Base-by-base conservation (phyloP, 2,113 vertebrate species). In the Pelusios castaneus region DNA sequence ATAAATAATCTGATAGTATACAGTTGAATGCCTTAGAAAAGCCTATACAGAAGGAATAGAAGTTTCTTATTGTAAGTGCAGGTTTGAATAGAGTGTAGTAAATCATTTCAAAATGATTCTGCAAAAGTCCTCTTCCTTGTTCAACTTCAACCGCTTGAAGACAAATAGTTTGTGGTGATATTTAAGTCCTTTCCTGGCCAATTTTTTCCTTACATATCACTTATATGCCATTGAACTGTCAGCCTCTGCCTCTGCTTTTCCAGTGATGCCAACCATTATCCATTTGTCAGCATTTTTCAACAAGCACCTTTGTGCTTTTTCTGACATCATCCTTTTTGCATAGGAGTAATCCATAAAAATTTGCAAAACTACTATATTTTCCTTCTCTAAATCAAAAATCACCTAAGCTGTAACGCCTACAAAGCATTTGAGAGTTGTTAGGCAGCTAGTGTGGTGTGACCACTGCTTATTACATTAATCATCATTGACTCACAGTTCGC, bases 401-500 rank as follows among this genome's bases (percentile, higher is more conserved):
- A 0, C 88, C 91, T 95, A 14, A 93, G 91, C 96, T 95, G 89
- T 45, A 87, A 73, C 97, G 93, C 92, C 88, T 95, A 27, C 93
- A 92, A 91, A 97, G 95, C 79, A 82, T 84, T 94, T 80, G 38
- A 83, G 93, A 87, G 94, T 90, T 90, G 85, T 97, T 97, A 95
- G 97, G 94, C 93, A 94, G 84, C 95, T 97, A 96, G 96, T 97
- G 97, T 95, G 73, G 95, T 95, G 95, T 97, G 95, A 97, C 91
- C 90, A 82, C 87, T 82, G 88, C 92, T 95, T 97, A 94, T 94
- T 95, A 91, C 4, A 1, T 84, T 95, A 95, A 95, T 97, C 89
- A 92, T 93, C 97, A 96, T 96, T 96, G 96, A 95, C 95, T 91
- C 91, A 87, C 63, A 51, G 94, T 92, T 94, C 96, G 94, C 94